Evolutionary conservation across 2,797 vertebrate genomes (phyloP), one percentile per base, ranked within the genome.

Genomic region (Basileuterus tristriatus): DNA sequence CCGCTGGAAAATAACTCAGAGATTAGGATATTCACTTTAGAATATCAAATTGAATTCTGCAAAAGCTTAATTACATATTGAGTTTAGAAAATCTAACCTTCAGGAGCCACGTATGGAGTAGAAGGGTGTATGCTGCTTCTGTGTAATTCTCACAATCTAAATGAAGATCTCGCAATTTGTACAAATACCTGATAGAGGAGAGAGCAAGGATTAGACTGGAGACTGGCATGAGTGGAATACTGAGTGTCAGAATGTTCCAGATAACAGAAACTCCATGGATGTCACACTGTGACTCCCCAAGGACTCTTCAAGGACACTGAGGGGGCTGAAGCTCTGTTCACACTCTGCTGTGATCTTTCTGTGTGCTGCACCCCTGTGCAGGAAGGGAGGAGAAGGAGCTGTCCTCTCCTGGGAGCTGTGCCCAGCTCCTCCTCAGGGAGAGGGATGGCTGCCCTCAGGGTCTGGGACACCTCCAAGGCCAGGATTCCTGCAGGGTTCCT

Each of bases 71-170:
- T 62, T 56, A 59, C 13, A 26, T 47, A 49, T 3, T 55, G 60
- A 77, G 39, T 80, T 93, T 8, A 77, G 79, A 43, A 85, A 68
- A 41, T 53, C 94, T 93, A 96, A 99, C 99, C 99, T 99, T 99
- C 88, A 99, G 98, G 94, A 99, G 98, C 92, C 98, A 99, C 4
- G 99, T 99, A 65, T 99, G 99, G 44, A 99, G 98, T 32, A 99
- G 98, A 74, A 99, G 98, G 3, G 99, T 99, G 74, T 99, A 99
- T 2, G 99, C 99, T 4, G 99, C 99, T 96, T 99, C 99, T 0
- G 99, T 99, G 98, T 98, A 99, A 97, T 99, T 99, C 94, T 99
- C 99, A 72, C 98, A 98, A 84, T 99, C 99, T 97, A 99, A 97
- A 97, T 99, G 99, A 97, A 99, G 99, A 97, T 99, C 99, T 17